Evolutionary conservation across 1,140 invertebrate genomes (phyloP).

Genomic region (Micrasema longulum): DNA sequence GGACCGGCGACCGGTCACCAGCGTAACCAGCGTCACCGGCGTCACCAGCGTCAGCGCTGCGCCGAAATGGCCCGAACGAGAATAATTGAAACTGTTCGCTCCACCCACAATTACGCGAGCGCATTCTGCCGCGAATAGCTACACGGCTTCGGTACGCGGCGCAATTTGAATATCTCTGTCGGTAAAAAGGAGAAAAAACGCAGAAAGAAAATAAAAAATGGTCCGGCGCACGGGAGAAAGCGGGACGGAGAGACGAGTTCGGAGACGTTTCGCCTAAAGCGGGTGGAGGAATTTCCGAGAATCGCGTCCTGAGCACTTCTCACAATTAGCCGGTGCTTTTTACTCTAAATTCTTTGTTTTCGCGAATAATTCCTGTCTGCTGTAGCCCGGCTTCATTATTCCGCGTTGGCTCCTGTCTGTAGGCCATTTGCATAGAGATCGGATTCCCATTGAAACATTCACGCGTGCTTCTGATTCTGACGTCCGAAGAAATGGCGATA

Average conservation of each 20-base stretch:
- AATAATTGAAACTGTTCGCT: slow-evolving; percentile 29
- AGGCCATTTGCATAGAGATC: slow-evolving; percentile 14
- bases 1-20: neutral
- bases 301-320: slow-evolving; percentile 24
- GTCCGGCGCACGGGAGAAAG: slow-evolving; percentile 24
- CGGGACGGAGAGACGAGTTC: slow-evolving; percentile 27
- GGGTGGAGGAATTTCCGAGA: slow-evolving; percentile 23
- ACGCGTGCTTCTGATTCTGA: no score
- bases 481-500: no score
- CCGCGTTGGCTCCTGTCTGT: slow-evolving; percentile 19
- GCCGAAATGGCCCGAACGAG: slow-evolving; percentile 18
- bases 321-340: slow-evolving; percentile 33
- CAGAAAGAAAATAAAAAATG: slow-evolving; percentile 29
- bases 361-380: slow-evolving; percentile 22
- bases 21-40: neutral
- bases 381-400: slow-evolving; percentile 12
- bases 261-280: slow-evolving; percentile 16
- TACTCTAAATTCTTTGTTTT: slow-evolving; percentile 35
- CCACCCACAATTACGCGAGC: slow-evolving; percentile 18
- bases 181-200: slow-evolving; percentile 33
- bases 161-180: slow-evolving; percentile 50
- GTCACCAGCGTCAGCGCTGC: neutral
- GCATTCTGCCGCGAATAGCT: slow-evolving; percentile 48
- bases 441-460: slow-evolving; percentile 19
- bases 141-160: slow-evolving; percentile 44